phyloP scores from a whole-genome alignment of 2,113 vertebrate species.

The Scalopus aquaticus region DNA sequence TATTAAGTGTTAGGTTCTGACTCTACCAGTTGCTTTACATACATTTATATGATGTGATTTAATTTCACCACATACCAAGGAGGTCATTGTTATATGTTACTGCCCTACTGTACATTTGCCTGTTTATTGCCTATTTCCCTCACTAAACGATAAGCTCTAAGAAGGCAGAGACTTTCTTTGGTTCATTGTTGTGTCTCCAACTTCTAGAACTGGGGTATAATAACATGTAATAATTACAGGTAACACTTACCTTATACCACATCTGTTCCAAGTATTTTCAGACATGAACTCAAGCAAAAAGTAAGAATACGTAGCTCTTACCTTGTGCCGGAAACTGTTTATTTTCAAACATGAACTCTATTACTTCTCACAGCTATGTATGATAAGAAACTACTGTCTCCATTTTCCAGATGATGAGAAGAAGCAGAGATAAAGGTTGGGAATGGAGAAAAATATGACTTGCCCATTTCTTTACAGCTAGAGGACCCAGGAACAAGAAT shows the following conservation, averaged over 20 bases:
- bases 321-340: background rate
- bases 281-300: background rate
- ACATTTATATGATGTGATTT: background rate
- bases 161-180: background rate
- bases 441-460: background rate
- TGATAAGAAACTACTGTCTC: too few relatives aligned
- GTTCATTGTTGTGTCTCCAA: background rate
- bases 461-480: background rate
- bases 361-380: background rate
- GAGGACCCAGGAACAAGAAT: background rate
- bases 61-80: background rate
- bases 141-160: background rate
- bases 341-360: background rate
- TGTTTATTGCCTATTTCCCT: background rate
- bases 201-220: background rate
- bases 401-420: too few relatives aligned
- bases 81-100: background rate
- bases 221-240: background rate
- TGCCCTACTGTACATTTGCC: background rate
- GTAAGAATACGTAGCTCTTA: background rate
- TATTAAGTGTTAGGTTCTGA: background rate
- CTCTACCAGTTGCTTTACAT: background rate
- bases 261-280: conserved; percentile 14
- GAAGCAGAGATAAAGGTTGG: background rate
- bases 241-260: background rate